phyloP scores from a whole-genome alignment of 2,113 vertebrate species.

The Lepidothrix coronata region DNA sequence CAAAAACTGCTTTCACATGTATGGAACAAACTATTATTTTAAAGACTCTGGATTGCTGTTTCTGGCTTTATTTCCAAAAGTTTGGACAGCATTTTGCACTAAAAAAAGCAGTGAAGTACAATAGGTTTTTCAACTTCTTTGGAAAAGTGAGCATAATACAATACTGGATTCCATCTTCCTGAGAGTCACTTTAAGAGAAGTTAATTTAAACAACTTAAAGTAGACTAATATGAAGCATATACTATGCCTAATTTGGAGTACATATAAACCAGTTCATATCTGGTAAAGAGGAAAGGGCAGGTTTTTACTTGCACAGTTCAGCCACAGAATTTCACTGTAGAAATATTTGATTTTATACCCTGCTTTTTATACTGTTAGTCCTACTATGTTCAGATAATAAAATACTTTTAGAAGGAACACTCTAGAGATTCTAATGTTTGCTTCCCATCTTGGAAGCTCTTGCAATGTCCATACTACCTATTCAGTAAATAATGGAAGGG shows the following conservation, averaged over 20 bases:
- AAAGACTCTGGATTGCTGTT: not conserved
- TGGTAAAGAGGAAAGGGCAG: not conserved
- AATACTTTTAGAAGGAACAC: not conserved
- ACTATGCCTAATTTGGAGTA: not conserved
- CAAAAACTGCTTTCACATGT: constrained; percentile 45
- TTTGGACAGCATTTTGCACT: not conserved
- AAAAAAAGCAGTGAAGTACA: not conserved
- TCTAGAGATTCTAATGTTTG: not conserved
- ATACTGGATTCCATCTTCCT: not conserved
- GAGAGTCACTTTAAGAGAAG: not conserved
- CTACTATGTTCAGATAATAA: not conserved
- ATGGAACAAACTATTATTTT: not conserved
- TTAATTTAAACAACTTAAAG: not conserved
- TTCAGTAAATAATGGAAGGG: not conserved
- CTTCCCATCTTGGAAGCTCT: not conserved
- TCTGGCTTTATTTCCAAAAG: constrained; percentile 16
- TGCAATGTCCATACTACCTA: not conserved
- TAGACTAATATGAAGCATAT: not conserved
- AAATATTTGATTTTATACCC: not conserved
- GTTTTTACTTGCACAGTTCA: not conserved
- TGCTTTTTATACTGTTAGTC: not conserved
- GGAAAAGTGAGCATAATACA: not conserved
- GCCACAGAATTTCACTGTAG: not conserved
- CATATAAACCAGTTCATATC: not conserved
- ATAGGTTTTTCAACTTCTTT: not conserved